A percentile compares a stretch with the other conserved stretches of the same genome.
Evolutionary conservation across 2,113 vertebrate species (phyloP).

Genomic region (Uropsilus gracilis): DNA sequence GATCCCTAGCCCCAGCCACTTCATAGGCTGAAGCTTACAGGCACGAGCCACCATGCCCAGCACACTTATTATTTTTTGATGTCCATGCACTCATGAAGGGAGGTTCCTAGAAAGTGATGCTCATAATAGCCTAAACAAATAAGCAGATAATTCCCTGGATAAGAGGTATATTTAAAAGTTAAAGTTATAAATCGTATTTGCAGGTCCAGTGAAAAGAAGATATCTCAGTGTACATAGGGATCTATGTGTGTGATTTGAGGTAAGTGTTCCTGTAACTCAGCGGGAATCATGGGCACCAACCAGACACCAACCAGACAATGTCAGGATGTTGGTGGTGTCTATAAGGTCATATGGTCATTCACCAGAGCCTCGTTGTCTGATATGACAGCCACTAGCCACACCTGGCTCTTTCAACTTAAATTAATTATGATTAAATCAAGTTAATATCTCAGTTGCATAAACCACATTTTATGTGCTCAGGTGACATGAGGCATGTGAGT

Average conservation of each 20-base stretch:
- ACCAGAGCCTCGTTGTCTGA: background rate
- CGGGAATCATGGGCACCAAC: rapidly evolving
- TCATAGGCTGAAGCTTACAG: too few relatives aligned
- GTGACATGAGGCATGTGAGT: background rate
- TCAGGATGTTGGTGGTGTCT: too few relatives aligned
- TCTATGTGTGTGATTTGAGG: background rate
- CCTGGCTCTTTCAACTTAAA: background rate
- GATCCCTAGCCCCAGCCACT: too few relatives aligned
- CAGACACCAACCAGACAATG: background rate
- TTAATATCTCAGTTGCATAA: background rate
- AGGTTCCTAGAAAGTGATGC: background rate
- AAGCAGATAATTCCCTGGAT: background rate
- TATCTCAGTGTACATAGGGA: background rate
- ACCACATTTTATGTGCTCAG: background rate
- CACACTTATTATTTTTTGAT: background rate
- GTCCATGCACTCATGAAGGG: background rate
- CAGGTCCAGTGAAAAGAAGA: background rate
- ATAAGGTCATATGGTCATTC: too few relatives aligned
- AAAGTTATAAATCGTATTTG: background rate
- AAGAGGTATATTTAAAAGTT: background rate
- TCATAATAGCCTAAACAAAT: background rate
- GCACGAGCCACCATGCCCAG: too few relatives aligned
- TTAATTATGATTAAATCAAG: background rate
- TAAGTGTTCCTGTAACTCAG: too few relatives aligned
- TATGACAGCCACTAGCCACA: background rate